A percentile compares a stretch with the other conserved stretches of the same genome.
Evolutionary conservation across 2,113 vertebrate species (phyloP).

Genomic region (Microcebus tavaratra): DNA sequence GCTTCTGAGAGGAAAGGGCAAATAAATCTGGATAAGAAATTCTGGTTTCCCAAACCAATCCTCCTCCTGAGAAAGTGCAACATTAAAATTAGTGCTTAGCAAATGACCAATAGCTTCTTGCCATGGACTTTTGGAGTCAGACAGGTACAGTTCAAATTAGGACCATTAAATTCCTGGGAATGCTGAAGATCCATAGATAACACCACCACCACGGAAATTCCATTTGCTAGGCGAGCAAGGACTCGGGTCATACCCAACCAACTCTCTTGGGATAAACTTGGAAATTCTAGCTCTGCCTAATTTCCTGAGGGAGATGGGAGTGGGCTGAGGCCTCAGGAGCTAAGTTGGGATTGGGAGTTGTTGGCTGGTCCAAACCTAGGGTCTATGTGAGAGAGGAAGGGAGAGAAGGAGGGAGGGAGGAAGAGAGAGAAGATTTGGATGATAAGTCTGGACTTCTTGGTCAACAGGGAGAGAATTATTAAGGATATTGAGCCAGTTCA

Average conservation of each 20-base stretch:
- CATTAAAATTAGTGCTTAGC: neutral
- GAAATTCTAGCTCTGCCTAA: neutral
- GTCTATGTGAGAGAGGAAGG: neutral
- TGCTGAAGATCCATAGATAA: neutral
- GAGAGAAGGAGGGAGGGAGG: neutral
- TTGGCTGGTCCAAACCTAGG: neutral
- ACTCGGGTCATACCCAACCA: neutral
- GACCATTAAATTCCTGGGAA: neutral
- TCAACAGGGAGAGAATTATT: neutral
- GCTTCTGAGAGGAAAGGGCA: neutral
- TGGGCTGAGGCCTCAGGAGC: neutral
- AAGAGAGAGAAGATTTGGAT: neutral
- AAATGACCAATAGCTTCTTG: neutral
- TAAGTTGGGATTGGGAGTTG: too few species aligned
- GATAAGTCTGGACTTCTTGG: neutral
- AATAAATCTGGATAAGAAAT: neutral
- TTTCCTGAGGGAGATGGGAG: neutral
- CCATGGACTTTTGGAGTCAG: neutral
- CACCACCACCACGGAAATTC: neutral
- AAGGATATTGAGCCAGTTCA: neutral
- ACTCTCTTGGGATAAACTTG: neutral
- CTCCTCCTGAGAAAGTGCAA: neutral
- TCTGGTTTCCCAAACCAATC: neutral
- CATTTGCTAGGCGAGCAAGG: neutral
- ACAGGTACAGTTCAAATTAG: neutral